Evolutionary conservation across 2,113 vertebrate genomes (phyloP), one percentile per base, ranked within the genome.

Genomic region (Engraulis encrasicolus): DNA sequence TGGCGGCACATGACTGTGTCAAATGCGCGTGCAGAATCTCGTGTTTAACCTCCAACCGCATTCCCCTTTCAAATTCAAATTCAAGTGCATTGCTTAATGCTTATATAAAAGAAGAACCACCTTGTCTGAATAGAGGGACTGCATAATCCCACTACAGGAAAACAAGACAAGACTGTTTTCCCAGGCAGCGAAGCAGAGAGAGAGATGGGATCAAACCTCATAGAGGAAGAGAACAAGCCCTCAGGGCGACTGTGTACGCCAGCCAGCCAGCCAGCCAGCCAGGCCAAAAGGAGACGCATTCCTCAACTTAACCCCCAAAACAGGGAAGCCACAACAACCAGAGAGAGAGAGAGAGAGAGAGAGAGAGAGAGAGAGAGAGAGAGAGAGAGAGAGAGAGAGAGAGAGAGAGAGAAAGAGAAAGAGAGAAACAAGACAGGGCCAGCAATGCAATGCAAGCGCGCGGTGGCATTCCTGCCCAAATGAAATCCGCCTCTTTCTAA

Each of bases 391-490:
- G 38, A 48, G 77, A 17, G 38, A n/a, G 6, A 14, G 58, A 7
- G 38, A 48, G 77, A 17, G 38, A n/a, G 6, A 14, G 58, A 7
- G 19, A 27, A 83, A n/a, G n/a, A n/a, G n/a, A n/a, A 58, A 48
- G 77, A 17, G 38, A n/a, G 6, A 14, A 74, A 7, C n/a, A 27
- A 83, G 34, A 71, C 9, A 31, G 27, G 15, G 66, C 66, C 66
- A n/a, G n/a, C n/a, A n/a, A n/a, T n/a, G n/a, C n/a, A n/a, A n/a
- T n/a, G n/a, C n/a, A 31, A 74, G 27, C 66, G 48, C 38, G 89
- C 81, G 83, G 83, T 83, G 84, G 84, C 50, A 81, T 87, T 88
- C 83, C 83, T 61, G 82, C 45, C 3, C 0, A 58, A 84, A 86
- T n/a, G 79, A 37, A 82, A 86, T 85, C 2, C 18, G 27, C 54